Conservation (phyloP, 2,113 vertebrate genomes). For the Callithrix jacchus region DNA sequence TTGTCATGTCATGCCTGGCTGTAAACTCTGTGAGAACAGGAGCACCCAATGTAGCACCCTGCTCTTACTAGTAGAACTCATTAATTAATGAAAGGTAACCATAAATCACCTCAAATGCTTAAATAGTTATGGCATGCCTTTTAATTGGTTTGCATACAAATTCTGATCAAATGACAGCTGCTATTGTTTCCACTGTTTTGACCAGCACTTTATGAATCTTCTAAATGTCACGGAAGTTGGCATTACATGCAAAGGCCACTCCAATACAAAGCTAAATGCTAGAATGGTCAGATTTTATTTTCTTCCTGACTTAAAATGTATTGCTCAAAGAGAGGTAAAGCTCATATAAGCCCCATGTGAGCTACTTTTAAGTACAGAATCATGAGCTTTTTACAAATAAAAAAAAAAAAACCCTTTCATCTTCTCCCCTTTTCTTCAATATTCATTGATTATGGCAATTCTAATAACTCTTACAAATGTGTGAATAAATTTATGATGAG, state of each 20-base stretch:
- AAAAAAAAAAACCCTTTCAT: not conserved
- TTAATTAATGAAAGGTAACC: not conserved
- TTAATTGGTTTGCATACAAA: not conserved
- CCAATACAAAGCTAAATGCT: not conserved
- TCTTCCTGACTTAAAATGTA: not conserved
- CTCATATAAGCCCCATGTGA: not conserved
- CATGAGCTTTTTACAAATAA: not conserved
- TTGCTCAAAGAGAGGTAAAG: not conserved
- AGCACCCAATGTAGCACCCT: not conserved
- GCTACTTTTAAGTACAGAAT: not conserved
- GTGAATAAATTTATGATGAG: not conserved
- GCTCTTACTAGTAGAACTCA: not conserved
- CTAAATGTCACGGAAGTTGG: not conserved
- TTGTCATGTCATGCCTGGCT: not conserved
- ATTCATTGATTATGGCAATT: not conserved
- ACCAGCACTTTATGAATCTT: not conserved
- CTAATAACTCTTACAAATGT: not conserved
- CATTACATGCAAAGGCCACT: not conserved
- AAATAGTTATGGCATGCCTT: not conserved
- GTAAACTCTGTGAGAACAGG: not conserved
- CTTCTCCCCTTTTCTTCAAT: not conserved
- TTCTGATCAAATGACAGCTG: not conserved
- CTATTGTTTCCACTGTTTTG: not conserved
- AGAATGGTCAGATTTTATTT: not conserved
- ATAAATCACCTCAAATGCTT: not conserved